Evolutionary conservation across 2,113 vertebrate species (phyloP).

Genomic region (Halcyon malimbica): DNA sequence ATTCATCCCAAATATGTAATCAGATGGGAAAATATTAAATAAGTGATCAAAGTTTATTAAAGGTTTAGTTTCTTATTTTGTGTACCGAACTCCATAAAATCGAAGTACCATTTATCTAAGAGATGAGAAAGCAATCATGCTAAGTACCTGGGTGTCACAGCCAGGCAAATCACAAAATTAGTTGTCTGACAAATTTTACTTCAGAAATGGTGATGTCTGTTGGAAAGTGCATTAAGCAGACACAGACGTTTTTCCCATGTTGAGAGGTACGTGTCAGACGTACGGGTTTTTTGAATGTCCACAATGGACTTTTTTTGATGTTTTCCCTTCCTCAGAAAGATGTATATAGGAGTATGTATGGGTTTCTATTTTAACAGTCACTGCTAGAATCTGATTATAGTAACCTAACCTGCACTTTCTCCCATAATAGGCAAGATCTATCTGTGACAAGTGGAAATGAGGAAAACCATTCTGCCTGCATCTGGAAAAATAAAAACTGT

Average conservation of each 20-base stretch:
- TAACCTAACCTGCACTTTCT: neutral
- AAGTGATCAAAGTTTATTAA: neutral
- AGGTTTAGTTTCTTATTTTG: neutral
- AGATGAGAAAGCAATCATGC: neutral
- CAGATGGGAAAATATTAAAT: neutral
- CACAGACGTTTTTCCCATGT: neutral
- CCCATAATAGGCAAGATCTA: neutral
- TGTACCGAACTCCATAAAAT: neutral
- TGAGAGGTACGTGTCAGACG: neutral
- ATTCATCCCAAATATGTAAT: conserved; percentile 10
- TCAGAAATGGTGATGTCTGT: neutral
- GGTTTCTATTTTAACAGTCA: neutral
- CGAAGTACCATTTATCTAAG: neutral
- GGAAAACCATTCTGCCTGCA: neutral
- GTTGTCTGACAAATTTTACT: neutral
- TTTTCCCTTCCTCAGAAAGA: neutral
- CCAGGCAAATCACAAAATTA: neutral
- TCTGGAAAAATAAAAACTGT: neutral
- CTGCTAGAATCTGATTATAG: neutral
- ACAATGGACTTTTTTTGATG: accelerated
- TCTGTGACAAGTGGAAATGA: neutral
- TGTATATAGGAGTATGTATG: neutral
- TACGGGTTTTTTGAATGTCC: neutral
- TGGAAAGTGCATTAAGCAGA: neutral
- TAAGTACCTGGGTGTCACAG: neutral